Evolutionary conservation across 2,113 vertebrate species (phyloP).

Genomic region (Gopherus evgoodei): DNA sequence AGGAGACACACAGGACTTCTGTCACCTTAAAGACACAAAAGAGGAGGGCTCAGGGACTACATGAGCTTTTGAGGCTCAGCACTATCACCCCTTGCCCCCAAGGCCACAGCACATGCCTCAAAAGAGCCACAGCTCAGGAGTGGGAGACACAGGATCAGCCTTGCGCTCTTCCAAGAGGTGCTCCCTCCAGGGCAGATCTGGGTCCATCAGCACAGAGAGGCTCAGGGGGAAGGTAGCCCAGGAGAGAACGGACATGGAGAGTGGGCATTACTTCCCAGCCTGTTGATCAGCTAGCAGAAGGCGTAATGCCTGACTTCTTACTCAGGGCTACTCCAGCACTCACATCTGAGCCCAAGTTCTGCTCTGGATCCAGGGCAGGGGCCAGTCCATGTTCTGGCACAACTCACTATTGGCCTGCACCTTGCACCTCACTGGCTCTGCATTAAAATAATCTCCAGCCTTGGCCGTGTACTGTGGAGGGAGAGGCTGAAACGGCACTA

Average conservation of each 20-base stretch:
- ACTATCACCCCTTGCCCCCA: no score
- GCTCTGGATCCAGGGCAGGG: not conserved
- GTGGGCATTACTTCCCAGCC: not conserved
- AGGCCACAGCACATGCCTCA: not conserved
- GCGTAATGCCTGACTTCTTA: not conserved
- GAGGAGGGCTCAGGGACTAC: not conserved
- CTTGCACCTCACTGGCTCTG: rapidly evolving
- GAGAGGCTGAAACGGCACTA: rapidly evolving
- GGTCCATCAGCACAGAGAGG: not conserved
- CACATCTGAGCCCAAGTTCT: not conserved
- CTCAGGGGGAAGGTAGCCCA: not conserved
- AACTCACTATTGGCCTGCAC: not conserved
- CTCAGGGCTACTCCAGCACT: not conserved
- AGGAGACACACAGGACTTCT: not conserved
- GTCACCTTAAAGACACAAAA: not conserved
- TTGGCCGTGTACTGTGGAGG: rapidly evolving
- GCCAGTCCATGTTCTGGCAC: not conserved
- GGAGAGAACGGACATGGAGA: not conserved
- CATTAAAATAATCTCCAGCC: rapidly evolving
- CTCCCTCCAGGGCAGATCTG: not conserved
- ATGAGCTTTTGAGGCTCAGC: no score
- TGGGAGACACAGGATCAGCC: not conserved
- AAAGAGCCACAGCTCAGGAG: not conserved
- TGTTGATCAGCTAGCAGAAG: not conserved
- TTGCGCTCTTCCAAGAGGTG: not conserved